phyloP scores from a whole-genome alignment of 2,797 vertebrate genomes.

The Coregonus sp. region DNA sequence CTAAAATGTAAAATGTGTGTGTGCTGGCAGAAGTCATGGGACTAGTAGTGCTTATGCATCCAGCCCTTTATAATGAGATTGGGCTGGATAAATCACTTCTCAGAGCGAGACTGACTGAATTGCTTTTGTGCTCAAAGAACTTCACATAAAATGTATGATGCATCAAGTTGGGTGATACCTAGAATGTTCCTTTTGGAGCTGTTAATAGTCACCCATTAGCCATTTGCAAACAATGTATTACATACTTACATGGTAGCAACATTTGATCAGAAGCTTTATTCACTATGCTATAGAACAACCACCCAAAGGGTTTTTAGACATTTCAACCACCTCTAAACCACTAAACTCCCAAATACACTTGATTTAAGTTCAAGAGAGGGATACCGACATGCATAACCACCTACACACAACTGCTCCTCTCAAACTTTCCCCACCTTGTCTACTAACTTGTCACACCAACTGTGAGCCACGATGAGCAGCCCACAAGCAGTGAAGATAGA shows the following conservation, averaged over 20 bases:
- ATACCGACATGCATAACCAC: too few relatives aligned
- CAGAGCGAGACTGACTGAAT: neutral
- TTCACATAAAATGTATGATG: neutral
- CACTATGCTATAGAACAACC: neutral
- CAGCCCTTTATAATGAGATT: slow-evolving; percentile 16
- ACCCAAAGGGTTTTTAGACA: neutral
- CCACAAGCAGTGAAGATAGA: neutral
- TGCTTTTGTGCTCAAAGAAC: neutral
- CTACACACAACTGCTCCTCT: neutral
- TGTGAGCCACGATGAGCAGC: neutral
- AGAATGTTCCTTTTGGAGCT: neutral
- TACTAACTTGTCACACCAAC: neutral
- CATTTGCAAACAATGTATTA: neutral
- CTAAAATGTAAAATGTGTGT: too few relatives aligned
- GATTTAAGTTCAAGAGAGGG: too few relatives aligned
- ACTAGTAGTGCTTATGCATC: slow-evolving; percentile 12
- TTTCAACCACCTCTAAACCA: too few relatives aligned
- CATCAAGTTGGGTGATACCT: too few relatives aligned
- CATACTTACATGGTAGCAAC: too few relatives aligned
- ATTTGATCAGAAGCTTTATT: neutral
- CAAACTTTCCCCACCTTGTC: neutral
- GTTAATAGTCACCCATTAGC: neutral
- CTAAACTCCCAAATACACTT: too few relatives aligned
- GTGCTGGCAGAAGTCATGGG: too few relatives aligned
- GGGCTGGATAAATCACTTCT: slow-evolving; percentile 26